Evolutionary conservation across 53 echinoderm and acorn worm genomes (phyloP), one percentile per base, ranked within the genome.

Genomic region (Actinopyga echinites): DNA sequence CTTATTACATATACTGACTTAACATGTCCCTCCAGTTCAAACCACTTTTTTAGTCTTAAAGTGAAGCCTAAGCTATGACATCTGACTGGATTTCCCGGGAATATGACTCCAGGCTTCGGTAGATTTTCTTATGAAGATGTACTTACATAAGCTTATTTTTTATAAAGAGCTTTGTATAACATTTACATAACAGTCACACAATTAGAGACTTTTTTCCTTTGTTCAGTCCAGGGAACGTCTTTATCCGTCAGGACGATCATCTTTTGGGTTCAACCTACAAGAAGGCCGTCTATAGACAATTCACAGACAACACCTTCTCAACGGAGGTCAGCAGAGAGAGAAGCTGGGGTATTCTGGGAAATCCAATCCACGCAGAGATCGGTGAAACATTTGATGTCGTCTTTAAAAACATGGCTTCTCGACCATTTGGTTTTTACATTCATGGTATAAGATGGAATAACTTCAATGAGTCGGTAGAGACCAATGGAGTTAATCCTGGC

Each of bases 281-380:
- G 71, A 96, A 96, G 66, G 93, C 90, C 21, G 52, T 93, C 31
- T 96, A 62, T 60, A 40, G 92, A 44, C 82, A 94, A 82, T 96
- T 54, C 58, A 83, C 69, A 4, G 92, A 93, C 33, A 86, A 69
- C 8, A 69, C 67, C 0, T 96, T 96, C 43, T 67, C 90, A 3
- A 62, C 17, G 17, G 68, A 22, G 20, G 65, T 74, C 66, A 57
- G 34, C 13, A 64, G 77, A 32, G 91, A 95, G 25, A 29, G 53
- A 45, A 89, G 91, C 42, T 85, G 94, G 1, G 97, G 93, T 0
- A 74, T 94, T 21, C 83, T 94, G 38, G 97, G 97, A 4, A 90
- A 94, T 5, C 8, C 92, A 1, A 79, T 96, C 23, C 83, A 69
- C 15, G 89, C 78, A 62, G 90, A 96, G 57, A 92, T 94, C 24